Evolutionary conservation across 2,797 vertebrate genomes (phyloP).

Genomic region (Pseudomugil tenellus): DNA sequence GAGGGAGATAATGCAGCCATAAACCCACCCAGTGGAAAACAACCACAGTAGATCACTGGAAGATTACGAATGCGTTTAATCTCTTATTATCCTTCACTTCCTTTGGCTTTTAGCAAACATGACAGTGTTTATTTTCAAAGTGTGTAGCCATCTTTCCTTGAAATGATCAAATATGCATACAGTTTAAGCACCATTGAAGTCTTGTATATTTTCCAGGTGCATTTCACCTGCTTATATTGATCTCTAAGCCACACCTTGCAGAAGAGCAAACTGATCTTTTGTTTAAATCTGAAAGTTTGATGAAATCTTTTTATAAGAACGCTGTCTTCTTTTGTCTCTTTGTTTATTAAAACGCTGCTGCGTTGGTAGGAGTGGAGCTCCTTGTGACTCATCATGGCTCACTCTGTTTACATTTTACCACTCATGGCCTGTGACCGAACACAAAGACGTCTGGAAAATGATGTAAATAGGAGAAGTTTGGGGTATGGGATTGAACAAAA

Average conservation of each 20-base stretch:
- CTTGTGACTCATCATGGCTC: slow-evolving; percentile 54
- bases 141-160: slow-evolving; percentile 28
- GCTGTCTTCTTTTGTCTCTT: background rate
- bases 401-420: slow-evolving; percentile 54
- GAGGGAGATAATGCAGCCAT: slow-evolving; percentile 18
- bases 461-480: slow-evolving; percentile 30
- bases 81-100: slow-evolving; percentile 39
- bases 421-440: slow-evolving; percentile 47
- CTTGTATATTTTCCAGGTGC: slow-evolving; percentile 7
- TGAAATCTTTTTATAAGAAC: background rate
- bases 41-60: slow-evolving; percentile 5
- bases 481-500: slow-evolving; percentile 20
- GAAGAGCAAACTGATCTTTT: background rate
- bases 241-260: background rate
- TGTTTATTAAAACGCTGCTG: slow-evolving; percentile 31
- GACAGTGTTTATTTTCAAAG: slow-evolving; percentile 28
- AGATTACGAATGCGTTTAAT: slow-evolving; percentile 12
- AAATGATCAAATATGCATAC: slow-evolving; percentile 27
- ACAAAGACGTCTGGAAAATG: slow-evolving; percentile 65
- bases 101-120: slow-evolving; percentile 37
- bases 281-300: background rate
- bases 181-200: slow-evolving; percentile 13
- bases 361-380: slow-evolving; percentile 35
- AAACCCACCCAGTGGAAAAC: slow-evolving; percentile 42
- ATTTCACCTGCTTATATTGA: slow-evolving; percentile 7